Base-by-base conservation (phyloP, 2,797 vertebrate genomes). In the Platyrinchus mystaceus region DNA sequence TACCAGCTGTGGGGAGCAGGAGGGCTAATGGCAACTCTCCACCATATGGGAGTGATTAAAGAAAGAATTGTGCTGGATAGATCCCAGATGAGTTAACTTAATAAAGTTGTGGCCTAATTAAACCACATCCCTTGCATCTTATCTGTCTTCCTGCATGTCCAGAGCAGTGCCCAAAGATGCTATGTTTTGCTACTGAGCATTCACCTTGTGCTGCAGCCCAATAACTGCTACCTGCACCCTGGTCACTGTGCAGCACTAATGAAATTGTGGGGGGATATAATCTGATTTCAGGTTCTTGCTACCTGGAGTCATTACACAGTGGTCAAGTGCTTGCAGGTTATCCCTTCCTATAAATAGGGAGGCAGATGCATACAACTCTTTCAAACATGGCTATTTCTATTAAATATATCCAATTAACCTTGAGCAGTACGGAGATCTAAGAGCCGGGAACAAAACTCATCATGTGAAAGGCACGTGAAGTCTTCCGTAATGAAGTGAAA, bases 71-170 rank as follows among this genome's bases (percentile, higher is more conserved):
- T 69, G 86, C 86, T 93, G 90, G 86, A 94, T 95, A 92, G 92
- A 94, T 87, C 95, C 95, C 95, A 96, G 84, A 95, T 94, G 93
- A 96, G 93, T 94, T 95, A 95, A 95, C 74, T 94, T 94, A 56
- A 94, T 96, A 67, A 95, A 90, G 92, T 94, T 95, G 93, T 87
- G 93, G 91, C 67, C 84, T 90, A 92, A 96, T 95, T 94, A 93
- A 95, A 94, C 90, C 92, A 96, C 90, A 95, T 97, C 94, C 90
- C 77, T 94, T 95, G 74, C 70, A 74, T 95, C 94, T 95, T 97
- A 95, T 95, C 95, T 90, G 86, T 84, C 77, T 96, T 96, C 88
- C 96, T 95, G 93, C 88, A 4, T 23, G 70, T 87, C 84, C 88
- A 94, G 74, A 79, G 71, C 62, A 66, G 64, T 74, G 73, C 69